A percentile compares a stretch with the other conserved stretches of the same genome.
Evolutionary conservation across 2,888 invertebrate genomes (phyloP).

Genomic region (Mimachlamys varia): DNA sequence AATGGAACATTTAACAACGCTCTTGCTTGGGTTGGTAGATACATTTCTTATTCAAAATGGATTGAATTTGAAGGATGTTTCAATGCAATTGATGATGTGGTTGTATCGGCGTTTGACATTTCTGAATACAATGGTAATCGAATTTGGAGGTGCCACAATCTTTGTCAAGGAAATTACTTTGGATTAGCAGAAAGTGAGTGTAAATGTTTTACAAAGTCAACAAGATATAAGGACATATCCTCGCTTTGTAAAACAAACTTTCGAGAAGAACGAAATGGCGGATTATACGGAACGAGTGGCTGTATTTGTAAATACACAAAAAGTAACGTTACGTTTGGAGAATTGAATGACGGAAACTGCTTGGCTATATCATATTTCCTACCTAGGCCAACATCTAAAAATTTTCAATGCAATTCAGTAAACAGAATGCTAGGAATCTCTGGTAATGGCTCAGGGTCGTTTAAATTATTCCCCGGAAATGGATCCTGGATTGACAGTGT

Average conservation of each 20-base stretch:
- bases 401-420: background rate
- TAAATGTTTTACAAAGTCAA: background rate
- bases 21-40: background rate
- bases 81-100: background rate
- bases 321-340: background rate
- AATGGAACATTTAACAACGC: background rate
- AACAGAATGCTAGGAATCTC: background rate
- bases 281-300: background rate
- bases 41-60: background rate
- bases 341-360: background rate
- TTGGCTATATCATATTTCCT: background rate
- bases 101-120: background rate
- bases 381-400: background rate
- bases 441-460: background rate
- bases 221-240: background rate
- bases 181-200: background rate
- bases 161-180: background rate
- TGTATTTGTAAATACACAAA: constrained; percentile 13
- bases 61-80: background rate
- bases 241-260: background rate
- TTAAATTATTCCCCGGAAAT: background rate
- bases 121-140: background rate
- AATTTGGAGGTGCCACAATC: background rate
- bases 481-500: background rate
- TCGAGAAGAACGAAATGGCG: background rate